phyloP scores from a whole-genome alignment of 1,140 invertebrate species.

The Drosophila sp. region DNA sequence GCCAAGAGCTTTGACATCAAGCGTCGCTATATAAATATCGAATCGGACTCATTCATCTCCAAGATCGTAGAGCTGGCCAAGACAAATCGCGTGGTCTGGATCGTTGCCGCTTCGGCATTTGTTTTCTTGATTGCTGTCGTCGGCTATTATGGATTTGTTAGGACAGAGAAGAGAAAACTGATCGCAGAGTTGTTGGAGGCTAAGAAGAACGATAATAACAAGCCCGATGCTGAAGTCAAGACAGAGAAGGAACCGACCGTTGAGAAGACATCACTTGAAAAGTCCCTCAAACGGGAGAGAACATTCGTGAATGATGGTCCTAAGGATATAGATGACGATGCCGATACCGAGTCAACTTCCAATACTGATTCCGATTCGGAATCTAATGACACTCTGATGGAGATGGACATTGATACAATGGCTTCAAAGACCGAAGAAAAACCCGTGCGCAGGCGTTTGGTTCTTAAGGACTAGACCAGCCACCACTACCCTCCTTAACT shows the following conservation, averaged over 20 bases:
- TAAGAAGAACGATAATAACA: conserved; percentile 42
- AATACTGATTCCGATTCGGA: no score
- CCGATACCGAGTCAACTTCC: no score
- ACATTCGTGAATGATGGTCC: no score
- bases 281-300: neutral
- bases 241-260: conserved; percentile 19
- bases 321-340: no score
- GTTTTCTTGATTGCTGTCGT: conserved; percentile 89
- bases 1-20: conserved; percentile 94
- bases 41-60: conserved; percentile 91
- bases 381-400: no score
- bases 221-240: conserved; percentile 6
- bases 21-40: conserved; percentile 89
- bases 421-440: conserved; percentile 45
- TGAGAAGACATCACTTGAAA: conserved; percentile 27
- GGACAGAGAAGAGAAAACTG: conserved; percentile 57
- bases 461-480: conserved; percentile 57
- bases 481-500: no score
- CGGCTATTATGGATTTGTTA: conserved; percentile 81
- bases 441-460: conserved; percentile 58
- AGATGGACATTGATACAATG: neutral
- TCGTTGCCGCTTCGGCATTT: conserved; percentile 87
- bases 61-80: conserved; percentile 92
- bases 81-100: conserved; percentile 96
- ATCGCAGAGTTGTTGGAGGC: neutral